Evolutionary conservation across 1,140 invertebrate species (phyloP), one percentile per base, ranked within the genome.

Genomic region (Aporrectodea caliginosa): DNA sequence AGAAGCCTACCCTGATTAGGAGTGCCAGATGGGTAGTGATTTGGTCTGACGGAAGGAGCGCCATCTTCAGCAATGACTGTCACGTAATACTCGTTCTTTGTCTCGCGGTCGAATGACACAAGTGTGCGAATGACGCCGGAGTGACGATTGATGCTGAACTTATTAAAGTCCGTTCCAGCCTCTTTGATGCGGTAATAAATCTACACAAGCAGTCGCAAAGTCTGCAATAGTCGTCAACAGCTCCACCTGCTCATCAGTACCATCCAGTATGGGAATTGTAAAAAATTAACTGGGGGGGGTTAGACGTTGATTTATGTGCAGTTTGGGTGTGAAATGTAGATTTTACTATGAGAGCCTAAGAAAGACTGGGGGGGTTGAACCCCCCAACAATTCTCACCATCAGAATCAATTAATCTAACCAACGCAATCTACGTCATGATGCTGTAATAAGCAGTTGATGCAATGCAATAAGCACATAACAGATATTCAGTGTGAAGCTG

Each of bases 41-140:
- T 96, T 0, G 95, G 95, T 81, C 95, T 90, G n/a, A 94, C 95
- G 0, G 95, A 97, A 12, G 95, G 93, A 77, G 94, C 94, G 71
- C 95, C 95, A 88, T 98, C 96, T 73, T 95, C 90, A 0, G 95
- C 96, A 86, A 95, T 94, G 79, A 98, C 95, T 86, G 96, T 94
- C 82, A 98, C 88, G 14, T 95, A 95, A 88, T 97, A 98, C 34
- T 95, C 95, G 86, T 97, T 94, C 90, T 96, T 96, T 88, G 96
- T 94, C 81, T 96, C 92, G 90, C 96, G 94, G 87, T 96, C 94
- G 90, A 98, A 97, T 81, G 96, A 93, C 72, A 94, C 90, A 88
- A 95, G 96, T 1, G 95, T 97, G 88, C 94, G 96, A 82, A 98
- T 93, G 88, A 97, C 95, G 0, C 96, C 96, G 16, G 94, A 94